Evolutionary conservation across 2,888 invertebrate species (phyloP).

Genomic region (Globia sparganii): DNA sequence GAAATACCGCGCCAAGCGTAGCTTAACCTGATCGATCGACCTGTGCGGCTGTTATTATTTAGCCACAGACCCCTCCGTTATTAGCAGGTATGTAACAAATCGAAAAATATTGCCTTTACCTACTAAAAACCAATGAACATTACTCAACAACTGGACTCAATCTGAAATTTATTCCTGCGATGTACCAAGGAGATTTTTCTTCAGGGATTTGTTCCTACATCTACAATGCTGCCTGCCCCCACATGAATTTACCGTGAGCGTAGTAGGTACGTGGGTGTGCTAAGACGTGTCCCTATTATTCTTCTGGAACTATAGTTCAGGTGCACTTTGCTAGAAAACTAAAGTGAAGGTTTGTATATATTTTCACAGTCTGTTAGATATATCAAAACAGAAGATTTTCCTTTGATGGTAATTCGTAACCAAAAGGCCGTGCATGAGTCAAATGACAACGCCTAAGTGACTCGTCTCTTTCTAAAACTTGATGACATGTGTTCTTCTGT

Average conservation of each 20-base stretch:
- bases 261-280: slow-evolving; percentile 53
- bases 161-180: slow-evolving; percentile 32
- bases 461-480: background rate
- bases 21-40: no score
- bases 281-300: slow-evolving; percentile 51
- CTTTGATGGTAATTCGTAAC: background rate
- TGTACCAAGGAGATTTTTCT: slow-evolving; percentile 49
- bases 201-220: slow-evolving; percentile 51
- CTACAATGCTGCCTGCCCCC: slow-evolving; percentile 39
- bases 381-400: background rate
- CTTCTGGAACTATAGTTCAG: slow-evolving; percentile 26
- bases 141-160: slow-evolving; percentile 30
- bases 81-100: background rate
- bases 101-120: background rate
- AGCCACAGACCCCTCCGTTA: no score
- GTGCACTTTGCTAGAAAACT: slow-evolving; percentile 5
- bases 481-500: background rate
- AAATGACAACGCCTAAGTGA: background rate
- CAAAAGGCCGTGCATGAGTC: background rate
- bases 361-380: background rate
- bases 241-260: slow-evolving; percentile 32
- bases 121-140: slow-evolving; percentile 12
- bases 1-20: no score
- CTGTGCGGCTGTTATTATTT: no score
- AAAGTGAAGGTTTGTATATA: background rate